Base-by-base conservation (phyloP, 2,113 vertebrate genomes). In the Phocoena phocoena region DNA sequence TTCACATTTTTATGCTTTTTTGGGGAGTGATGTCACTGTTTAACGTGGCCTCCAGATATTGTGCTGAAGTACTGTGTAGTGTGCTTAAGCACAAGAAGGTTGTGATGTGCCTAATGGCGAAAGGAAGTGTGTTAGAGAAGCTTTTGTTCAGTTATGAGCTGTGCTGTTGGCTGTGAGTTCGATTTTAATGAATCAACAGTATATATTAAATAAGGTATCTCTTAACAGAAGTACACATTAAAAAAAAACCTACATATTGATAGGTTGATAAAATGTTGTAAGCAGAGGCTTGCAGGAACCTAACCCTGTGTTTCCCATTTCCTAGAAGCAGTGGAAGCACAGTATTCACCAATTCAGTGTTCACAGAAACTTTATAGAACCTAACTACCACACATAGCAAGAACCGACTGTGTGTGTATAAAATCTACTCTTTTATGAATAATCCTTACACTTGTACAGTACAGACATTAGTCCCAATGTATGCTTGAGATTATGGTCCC, bases 401-500 rank as follows among this genome's bases (percentile, higher is more conserved):
- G 63, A 80, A 86, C 44, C 0, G 1, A 5, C 44, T 79, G 2
- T 41, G 17, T 67, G 18, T 81, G 23, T 33, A 28, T 63, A 93
- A 88, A 92, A 70, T 81, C 33, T 63, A 10, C 33, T 62, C 18
- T 93, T 81, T 67, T 58, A 47, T 82, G 84, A 86, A 73, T 83
- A 68, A 50, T 82, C 47, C n/a, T 90, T 82, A 50, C 23, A 77
- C 86, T 63, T 91, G 60, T 81, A 23, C 21, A 77, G 36, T 68
- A 5, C 15, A 67, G 44, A 15, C 36, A 77, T 82, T 84, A 67
- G 38, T 93, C 44, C 20, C 79, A 77, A 65, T 73, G 65, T 82
- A 76, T 81, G 67, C 33, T 92, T 91, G 74, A 93, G 33, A 82
- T 86, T 87, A 60, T 95, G 44, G n/a, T 81, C 62, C 53, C 10